Evolutionary conservation across 2,797 vertebrate species (phyloP), one percentile per base, ranked within the genome.

Genomic region (Dendrocincla fuliginosa): DNA sequence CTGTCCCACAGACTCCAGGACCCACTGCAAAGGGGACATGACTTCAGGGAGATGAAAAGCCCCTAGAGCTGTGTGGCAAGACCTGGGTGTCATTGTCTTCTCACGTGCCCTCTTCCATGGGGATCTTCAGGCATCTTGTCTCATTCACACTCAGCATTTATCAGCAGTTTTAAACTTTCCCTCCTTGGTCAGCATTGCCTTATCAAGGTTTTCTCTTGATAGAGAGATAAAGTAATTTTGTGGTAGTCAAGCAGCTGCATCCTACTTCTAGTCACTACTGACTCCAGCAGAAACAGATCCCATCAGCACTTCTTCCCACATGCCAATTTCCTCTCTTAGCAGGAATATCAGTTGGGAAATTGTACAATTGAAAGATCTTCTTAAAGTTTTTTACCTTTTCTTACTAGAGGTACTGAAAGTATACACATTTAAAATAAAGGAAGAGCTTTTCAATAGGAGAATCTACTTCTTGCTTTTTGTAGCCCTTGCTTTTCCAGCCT

Each of bases 41-140:
- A 65, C 44, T 49, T 6, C 25, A 39, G 17, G 18, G 12, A 33
- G 2, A 16, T 53, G 11, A 85, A 49, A 76, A 71, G 3, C 5
- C 33, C 15, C 8, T 28, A 71, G 50, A 73, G 46, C 14, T 25
- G 4, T 16, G 24, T 5, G 5, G 8, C 0, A 3, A 65, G 39
- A 44, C 32, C 4, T 23, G 17, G 13, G 37, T 50, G 27, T 49
- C 27, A 13, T 6, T 37, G 30, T 42, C 22, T 27, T 16, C 13
- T 82, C 37, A 44, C 15, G 9, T 1, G 1, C 6, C 6, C 4
- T 47, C 18, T 55, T 85, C 35, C 46, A 25, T 0, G 0, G 20
- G 20, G 10, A 44, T 27, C 12, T 69, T 16, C n/a, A n/a, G 70
- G 16, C 6, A 78, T 2, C 32, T 89, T 55, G 30, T 42, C 27